phyloP scores from a whole-genome alignment of 2,797 vertebrate species.

The Leuciscus waleckii region DNA sequence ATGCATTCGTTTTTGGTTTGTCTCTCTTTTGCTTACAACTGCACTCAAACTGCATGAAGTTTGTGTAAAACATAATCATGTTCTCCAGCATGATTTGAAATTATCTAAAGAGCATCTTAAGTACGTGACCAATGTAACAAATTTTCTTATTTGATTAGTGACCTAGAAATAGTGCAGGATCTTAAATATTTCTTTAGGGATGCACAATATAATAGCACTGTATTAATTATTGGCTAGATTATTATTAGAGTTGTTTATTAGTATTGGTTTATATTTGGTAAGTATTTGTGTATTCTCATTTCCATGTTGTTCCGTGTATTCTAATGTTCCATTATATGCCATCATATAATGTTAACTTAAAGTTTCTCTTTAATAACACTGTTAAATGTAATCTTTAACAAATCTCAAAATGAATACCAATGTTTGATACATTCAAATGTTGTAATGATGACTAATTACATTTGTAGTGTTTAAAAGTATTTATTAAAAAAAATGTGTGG shows the following conservation, averaged over 20 bases:
- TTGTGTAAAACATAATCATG: background rate
- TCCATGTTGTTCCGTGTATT: too few relatives aligned
- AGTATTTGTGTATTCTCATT: background rate
- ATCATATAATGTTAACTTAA: too few relatives aligned
- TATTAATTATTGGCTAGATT: background rate
- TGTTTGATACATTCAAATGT: too few relatives aligned
- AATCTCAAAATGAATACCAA: background rate
- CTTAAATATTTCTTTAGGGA: background rate
- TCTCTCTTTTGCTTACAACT: background rate
- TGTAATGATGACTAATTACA: too few relatives aligned
- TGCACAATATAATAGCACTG: background rate
- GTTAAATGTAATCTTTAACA: background rate
- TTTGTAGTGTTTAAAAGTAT: background rate
- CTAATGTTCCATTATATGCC: too few relatives aligned
- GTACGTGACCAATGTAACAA: background rate
- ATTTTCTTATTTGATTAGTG: background rate
- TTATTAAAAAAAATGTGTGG: background rate
- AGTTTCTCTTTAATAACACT: background rate
- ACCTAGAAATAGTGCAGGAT: background rate
- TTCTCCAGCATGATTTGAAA: background rate
- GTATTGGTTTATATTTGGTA: background rate
- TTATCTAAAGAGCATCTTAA: background rate
- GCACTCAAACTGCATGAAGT: background rate
- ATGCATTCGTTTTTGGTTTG: background rate
- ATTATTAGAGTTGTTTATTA: background rate